A percentile compares a stretch with the other conserved stretches of the same genome.
These are phyloP conservation scores for Dryoscopus gambensis DNA, from an alignment of 2,113 vertebrate genomes.

Conservation along the genomic window DNA sequence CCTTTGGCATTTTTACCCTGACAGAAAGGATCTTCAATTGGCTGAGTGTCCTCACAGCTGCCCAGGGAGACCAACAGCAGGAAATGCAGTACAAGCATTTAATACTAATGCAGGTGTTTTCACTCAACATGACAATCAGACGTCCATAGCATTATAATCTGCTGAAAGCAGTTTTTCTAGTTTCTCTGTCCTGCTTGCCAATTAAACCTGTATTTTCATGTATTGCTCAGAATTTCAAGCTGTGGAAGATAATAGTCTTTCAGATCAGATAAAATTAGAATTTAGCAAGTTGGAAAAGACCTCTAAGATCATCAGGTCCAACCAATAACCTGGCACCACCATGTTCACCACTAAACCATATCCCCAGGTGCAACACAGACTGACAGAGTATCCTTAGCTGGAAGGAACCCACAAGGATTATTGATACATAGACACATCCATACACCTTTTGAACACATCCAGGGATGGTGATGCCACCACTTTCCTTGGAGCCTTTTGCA, in stretches of 20 bases:
- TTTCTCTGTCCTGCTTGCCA: neutral
- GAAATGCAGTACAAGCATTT: neutral
- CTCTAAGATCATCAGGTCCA: neutral
- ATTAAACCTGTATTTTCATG: neutral
- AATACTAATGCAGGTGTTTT: neutral
- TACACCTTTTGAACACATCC: neutral
- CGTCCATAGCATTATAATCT: neutral
- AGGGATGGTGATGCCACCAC: neutral
- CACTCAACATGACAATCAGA: neutral
- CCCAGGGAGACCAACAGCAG: neutral
- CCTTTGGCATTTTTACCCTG: neutral
- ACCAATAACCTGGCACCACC: neutral
- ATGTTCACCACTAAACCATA: neutral
- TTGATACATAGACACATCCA: neutral
- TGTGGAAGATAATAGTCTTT: neutral
- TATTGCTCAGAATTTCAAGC: neutral
- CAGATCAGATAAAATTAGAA: neutral
- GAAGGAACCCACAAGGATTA: neutral
- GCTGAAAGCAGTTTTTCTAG: neutral
- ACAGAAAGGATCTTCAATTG: neutral
- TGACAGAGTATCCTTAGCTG: neutral
- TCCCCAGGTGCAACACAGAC: neutral
- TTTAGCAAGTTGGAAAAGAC: neutral
- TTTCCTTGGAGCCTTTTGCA: neutral
- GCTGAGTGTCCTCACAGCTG: neutral